Evolutionary conservation across 2,888 invertebrate species (phyloP).

Genomic region (Ferdinandea cuprea): DNA sequence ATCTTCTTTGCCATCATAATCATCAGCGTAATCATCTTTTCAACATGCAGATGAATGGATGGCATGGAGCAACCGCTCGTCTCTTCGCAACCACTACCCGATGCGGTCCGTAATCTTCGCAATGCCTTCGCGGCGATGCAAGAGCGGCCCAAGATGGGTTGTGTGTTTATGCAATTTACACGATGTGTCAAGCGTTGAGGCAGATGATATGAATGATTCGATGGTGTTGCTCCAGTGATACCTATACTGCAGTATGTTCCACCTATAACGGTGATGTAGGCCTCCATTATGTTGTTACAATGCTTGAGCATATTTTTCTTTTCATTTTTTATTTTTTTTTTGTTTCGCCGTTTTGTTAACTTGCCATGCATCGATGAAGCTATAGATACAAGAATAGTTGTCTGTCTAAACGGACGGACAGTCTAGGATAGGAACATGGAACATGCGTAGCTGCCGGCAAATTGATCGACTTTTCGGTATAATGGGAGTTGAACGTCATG

Average conservation of each 20-base stretch:
- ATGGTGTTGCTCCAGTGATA: slow-evolving; percentile 63
- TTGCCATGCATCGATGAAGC: slow-evolving; percentile 70
- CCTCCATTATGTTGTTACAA: slow-evolving; percentile 59
- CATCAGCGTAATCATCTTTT: slow-evolving; percentile 69
- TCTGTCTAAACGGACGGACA: slow-evolving; percentile 55
- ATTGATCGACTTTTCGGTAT: slow-evolving; percentile 70
- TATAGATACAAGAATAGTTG: slow-evolving; percentile 35
- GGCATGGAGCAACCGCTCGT: slow-evolving; percentile 41
- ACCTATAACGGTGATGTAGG: slow-evolving; percentile 67
- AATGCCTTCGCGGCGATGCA: background rate
- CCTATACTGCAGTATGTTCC: slow-evolving; percentile 31
- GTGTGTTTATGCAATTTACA: slow-evolving; percentile 70
- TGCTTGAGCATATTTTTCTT: slow-evolving; percentile 15
- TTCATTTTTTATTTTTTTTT: no score
- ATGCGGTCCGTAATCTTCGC: slow-evolving; percentile 40
- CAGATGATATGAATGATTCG: slow-evolving; percentile 68
- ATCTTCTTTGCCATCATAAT: slow-evolving; percentile 56
- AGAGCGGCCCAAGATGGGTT: slow-evolving; percentile 34
- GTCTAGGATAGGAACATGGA: slow-evolving; percentile 11
- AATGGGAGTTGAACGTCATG: slow-evolving; percentile 33
- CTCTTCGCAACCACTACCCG: slow-evolving; percentile 8
- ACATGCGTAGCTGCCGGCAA: slow-evolving; percentile 63
- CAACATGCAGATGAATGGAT: slow-evolving; percentile 70
- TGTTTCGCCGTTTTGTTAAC: slow-evolving; percentile 62
- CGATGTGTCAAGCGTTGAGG: slow-evolving; percentile 73